Percentiles rank a stretch among this genome's conserved stretches.
Evolutionary conservation across 2,797 vertebrate genomes (phyloP).

Genomic region (Chiroxiphia lanceolata): DNA sequence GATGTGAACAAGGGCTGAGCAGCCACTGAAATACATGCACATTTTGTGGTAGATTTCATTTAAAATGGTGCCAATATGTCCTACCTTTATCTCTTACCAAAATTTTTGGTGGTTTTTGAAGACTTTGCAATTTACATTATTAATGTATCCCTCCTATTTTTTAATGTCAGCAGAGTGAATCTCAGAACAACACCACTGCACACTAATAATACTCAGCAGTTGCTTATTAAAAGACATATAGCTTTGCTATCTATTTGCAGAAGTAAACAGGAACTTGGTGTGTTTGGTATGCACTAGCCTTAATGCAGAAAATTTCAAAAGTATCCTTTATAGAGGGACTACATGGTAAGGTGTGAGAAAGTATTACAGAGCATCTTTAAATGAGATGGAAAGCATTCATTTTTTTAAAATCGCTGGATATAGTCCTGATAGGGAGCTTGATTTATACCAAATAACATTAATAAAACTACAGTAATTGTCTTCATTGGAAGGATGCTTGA

Average conservation of each 20-base stretch:
- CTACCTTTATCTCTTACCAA: neutral
- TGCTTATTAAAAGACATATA: neutral
- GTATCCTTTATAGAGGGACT: neutral
- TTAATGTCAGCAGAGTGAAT: neutral
- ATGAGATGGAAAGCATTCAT: neutral
- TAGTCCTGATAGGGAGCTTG: neutral
- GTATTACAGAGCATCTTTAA: neutral
- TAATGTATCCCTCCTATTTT: neutral
- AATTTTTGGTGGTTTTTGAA: neutral
- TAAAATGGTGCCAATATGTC: neutral
- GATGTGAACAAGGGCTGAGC: neutral
- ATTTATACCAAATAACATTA: neutral
- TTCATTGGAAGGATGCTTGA: neutral
- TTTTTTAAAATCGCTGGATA: neutral
- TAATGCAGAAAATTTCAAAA: neutral
- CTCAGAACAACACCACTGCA: neutral
- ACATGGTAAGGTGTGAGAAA: neutral
- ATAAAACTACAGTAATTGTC: neutral
- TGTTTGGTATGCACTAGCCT: neutral
- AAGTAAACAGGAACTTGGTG: neutral
- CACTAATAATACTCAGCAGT: neutral
- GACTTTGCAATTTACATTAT: neutral
- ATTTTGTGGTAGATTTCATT: neutral
- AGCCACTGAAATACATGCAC: accelerated
- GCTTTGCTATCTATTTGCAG: neutral